A percentile compares a stretch with the other conserved stretches of the same genome.
phyloP scores from a whole-genome alignment of 2,888 invertebrate species.

The Caenorhabditis panamensis region DNA sequence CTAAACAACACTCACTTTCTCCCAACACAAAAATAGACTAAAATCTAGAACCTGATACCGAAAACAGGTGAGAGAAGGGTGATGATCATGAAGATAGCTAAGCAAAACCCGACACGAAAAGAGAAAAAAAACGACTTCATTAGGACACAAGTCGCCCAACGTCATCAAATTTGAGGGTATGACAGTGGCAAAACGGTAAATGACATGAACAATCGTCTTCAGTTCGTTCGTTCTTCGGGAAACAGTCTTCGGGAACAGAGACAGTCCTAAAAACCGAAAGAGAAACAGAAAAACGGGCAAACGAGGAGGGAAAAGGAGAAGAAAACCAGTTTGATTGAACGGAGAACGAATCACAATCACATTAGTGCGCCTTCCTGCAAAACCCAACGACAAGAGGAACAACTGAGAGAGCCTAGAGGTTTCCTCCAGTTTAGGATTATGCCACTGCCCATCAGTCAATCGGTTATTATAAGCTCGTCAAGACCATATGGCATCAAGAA shows the following conservation, averaged over 20 bases:
- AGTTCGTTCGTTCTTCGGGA: neutral
- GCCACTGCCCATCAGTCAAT: slow-evolving; percentile 25
- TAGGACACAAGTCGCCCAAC: neutral
- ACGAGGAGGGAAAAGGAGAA: neutral
- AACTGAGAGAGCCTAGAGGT: neutral
- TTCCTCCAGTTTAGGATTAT: neutral
- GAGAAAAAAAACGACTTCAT: no score
- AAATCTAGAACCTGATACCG: no score
- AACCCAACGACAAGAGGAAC: neutral
- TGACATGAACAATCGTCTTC: neutral
- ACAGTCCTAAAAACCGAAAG: neutral
- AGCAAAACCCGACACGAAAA: no score
- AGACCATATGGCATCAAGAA: slow-evolving; percentile 43
- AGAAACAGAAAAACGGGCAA: slow-evolving; percentile 4
- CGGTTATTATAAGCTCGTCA: slow-evolving; percentile 44
- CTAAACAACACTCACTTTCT: no score
- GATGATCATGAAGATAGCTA: no score
- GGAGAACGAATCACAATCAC: slow-evolving; percentile 7
- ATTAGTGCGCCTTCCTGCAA: neutral
- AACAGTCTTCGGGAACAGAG: slow-evolving; percentile 4
- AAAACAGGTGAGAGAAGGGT: no score
- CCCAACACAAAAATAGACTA: no score
- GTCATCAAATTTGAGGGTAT: neutral
- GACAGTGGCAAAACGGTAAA: neutral
- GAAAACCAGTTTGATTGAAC: slow-evolving; percentile 2